These are phyloP conservation scores for Lithophane socia DNA, from an alignment of 2,888 invertebrate genomes.

Conservation along the genomic window DNA sequence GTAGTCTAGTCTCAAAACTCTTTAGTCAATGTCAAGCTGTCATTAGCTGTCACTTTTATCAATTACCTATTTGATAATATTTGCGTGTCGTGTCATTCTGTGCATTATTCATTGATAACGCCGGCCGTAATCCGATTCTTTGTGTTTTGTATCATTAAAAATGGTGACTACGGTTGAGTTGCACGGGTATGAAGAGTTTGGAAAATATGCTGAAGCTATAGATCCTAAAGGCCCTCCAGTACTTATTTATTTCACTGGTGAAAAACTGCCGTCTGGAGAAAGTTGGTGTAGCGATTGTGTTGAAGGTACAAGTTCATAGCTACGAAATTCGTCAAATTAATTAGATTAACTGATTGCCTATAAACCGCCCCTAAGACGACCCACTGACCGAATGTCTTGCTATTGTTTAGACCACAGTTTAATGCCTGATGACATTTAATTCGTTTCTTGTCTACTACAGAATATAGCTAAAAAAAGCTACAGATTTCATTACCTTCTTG, in stretches of 20 bases:
- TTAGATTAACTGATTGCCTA: neutral
- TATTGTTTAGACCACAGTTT: neutral
- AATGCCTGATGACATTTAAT: neutral
- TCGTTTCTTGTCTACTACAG: neutral
- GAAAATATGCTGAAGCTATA: conserved; percentile 89
- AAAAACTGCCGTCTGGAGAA: conserved; percentile 91
- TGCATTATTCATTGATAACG: neutral
- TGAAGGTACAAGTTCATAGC: conserved; percentile 86
- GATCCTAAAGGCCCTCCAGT: conserved; percentile 81
- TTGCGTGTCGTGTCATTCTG: neutral
- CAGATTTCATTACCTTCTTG: neutral
- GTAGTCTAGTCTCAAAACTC: too few relatives aligned
- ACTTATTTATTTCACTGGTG: conserved; percentile 92
- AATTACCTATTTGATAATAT: neutral
- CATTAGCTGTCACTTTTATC: neutral
- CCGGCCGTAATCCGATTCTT: neutral
- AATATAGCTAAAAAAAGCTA: neutral
- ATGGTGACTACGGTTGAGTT: conserved; percentile 79
- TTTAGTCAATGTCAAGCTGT: neutral
- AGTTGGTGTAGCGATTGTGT: conserved; percentile 98
- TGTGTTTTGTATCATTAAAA: conserved; percentile 64
- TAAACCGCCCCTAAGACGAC: neutral
- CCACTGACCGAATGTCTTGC: neutral
- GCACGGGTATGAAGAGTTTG: conserved; percentile 92
- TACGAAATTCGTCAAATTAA: conserved; percentile 1